Conservation (phyloP, 1,140 invertebrate species). For the Mya arenaria region DNA sequence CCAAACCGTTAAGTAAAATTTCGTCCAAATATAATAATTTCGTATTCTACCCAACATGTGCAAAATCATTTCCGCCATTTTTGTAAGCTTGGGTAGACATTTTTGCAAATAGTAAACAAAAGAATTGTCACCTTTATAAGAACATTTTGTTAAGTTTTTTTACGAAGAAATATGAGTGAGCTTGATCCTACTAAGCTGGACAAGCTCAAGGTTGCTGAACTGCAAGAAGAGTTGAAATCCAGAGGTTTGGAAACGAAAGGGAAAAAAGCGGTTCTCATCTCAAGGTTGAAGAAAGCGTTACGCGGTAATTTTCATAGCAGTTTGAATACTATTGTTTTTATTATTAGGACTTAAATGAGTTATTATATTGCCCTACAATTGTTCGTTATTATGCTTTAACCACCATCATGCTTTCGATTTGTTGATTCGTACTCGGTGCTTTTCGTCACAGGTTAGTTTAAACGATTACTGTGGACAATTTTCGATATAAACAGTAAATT, state of each 20-base stretch:
- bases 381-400: no score
- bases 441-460: no score
- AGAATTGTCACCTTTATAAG: background rate
- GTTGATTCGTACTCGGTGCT: no score
- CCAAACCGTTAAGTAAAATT: background rate
- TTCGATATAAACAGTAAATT: no score
- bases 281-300: conserved; percentile 92
- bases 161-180: conserved; percentile 77
- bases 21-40: background rate
- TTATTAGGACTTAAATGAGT: no score
- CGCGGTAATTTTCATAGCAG: no score
- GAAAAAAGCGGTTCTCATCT: conserved; percentile 94
- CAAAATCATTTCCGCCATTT: conserved; percentile 22
- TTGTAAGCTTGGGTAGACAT: background rate
- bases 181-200: conserved; percentile 81
- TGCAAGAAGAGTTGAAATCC: conserved; percentile 91
- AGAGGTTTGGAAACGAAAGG: conserved; percentile 96
- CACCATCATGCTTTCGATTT: no score
- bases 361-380: no score
- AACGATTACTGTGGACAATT: no score
- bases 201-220: conserved; percentile 96
- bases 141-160: background rate
- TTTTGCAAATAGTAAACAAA: background rate
- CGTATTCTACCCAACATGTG: background rate
- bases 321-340: no score